Conservation (phyloP, 2,888 invertebrate genomes). For the Xiphydria camelus region DNA sequence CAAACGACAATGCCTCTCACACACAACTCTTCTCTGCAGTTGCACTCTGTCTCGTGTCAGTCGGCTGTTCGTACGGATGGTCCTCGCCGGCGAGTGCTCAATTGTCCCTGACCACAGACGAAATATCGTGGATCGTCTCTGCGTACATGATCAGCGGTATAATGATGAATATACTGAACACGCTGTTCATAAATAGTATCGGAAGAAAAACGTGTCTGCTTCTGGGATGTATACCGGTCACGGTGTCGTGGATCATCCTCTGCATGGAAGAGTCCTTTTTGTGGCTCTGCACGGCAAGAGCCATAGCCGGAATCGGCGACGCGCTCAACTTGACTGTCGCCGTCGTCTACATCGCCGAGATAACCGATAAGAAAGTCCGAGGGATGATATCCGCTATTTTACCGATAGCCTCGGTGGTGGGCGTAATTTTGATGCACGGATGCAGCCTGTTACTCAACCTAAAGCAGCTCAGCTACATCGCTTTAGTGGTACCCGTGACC, state of each 20-base stretch:
- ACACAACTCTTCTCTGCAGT: no score
- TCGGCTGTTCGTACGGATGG: slow-evolving; percentile 19
- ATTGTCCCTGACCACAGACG: not conserved
- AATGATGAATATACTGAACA: not conserved
- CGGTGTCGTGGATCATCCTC: not conserved
- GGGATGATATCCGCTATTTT: not conserved
- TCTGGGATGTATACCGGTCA: not conserved
- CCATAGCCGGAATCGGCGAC: not conserved
- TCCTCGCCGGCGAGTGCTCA: not conserved
- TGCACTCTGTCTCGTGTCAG: no score
- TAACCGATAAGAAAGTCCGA: not conserved
- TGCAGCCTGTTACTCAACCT: not conserved
- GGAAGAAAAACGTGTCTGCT: not conserved
- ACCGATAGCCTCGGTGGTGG: not conserved
- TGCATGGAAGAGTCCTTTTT: not conserved
- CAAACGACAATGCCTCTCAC: no score
- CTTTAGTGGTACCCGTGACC: not conserved
- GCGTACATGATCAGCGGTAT: not conserved
- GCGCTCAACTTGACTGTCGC: not conserved
- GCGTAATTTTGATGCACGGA: not conserved
- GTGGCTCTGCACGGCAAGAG: not conserved
- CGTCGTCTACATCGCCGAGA: not conserved
- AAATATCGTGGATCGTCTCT: not conserved
- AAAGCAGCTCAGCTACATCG: not conserved
- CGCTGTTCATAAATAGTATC: not conserved